Percentiles rank a stretch among this genome's conserved stretches.
These are phyloP conservation scores for Ericerus pela DNA, from an alignment of 1,140 invertebrate genomes.

Conservation along the genomic window DNA sequence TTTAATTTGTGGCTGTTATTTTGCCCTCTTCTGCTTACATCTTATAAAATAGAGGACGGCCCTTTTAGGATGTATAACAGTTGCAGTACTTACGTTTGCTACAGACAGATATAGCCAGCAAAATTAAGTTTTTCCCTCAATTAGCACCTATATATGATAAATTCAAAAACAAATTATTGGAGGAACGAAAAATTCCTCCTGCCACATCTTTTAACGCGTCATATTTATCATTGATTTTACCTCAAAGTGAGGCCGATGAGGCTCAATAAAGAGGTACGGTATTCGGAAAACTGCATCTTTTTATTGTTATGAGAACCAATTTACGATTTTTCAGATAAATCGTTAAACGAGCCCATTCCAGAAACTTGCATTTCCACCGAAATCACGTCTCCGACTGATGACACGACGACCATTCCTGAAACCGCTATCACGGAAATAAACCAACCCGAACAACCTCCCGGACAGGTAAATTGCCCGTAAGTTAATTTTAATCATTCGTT, in stretches of 20 bases:
- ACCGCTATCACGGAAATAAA: neutral
- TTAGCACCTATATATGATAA: neutral
- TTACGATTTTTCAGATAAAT: neutral
- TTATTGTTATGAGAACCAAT: neutral
- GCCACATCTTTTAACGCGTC: neutral
- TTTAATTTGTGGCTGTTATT: no score
- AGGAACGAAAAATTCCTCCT: neutral
- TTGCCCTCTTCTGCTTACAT: no score
- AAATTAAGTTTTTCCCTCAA: no score
- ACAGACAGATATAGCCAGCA: no score
- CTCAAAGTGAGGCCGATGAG: neutral
- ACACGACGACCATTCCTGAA: neutral
- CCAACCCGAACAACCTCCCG: neutral
- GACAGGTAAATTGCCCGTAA: neutral
- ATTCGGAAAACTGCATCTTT: neutral
- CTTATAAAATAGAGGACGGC: no score
- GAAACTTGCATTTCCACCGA: neutral
- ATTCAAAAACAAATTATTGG: neutral
- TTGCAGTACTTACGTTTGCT: no score
- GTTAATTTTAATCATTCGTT: neutral
- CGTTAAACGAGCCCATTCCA: slow-evolving; percentile 1
- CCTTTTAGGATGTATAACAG: no score
- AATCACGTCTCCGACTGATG: neutral
- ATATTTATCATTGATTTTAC: neutral
- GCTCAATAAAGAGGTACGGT: neutral